Conservation (phyloP, 2,888 invertebrate species). For the Ormyrus rosae region DNA sequence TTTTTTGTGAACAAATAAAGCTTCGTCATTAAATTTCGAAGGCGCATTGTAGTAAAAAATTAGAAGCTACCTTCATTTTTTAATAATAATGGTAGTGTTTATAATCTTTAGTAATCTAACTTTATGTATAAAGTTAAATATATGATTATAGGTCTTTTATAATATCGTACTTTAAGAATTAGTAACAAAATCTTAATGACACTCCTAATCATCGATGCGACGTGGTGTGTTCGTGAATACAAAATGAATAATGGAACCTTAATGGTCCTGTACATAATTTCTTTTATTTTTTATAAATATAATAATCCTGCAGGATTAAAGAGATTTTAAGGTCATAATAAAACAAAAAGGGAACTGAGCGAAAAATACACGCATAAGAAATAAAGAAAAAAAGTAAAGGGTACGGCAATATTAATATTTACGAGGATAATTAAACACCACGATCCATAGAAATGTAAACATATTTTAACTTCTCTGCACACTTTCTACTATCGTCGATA, state of each 20-base stretch:
- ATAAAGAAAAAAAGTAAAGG: slow-evolving; percentile 32
- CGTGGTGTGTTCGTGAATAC: slow-evolving; percentile 26
- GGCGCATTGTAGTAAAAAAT: slow-evolving; percentile 47
- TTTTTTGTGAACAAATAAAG: slow-evolving; percentile 53
- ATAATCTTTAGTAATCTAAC: slow-evolving; percentile 46
- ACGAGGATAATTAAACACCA: slow-evolving; percentile 46
- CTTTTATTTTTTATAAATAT: slow-evolving; percentile 44
- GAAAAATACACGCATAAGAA: slow-evolving; percentile 25
- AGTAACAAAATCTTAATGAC: slow-evolving; percentile 57
- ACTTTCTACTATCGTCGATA: slow-evolving; percentile 46
- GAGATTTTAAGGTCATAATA: slow-evolving; percentile 32
- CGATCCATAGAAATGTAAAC: slow-evolving; percentile 44
- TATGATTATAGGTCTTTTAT: slow-evolving; percentile 32
- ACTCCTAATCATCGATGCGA: slow-evolving; percentile 50
- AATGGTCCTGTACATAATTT: slow-evolving; percentile 50
- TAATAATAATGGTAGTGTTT: slow-evolving; percentile 42
- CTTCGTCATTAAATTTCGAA: slow-evolving; percentile 30
- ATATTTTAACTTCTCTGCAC: slow-evolving; percentile 30
- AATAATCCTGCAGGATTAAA: slow-evolving; percentile 50
- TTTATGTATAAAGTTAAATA: slow-evolving; percentile 48
- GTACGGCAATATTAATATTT: slow-evolving; percentile 35
- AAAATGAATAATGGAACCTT: slow-evolving; percentile 34
- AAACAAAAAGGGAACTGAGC: slow-evolving; percentile 23
- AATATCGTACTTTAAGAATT: slow-evolving; percentile 44
- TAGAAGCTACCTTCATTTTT: slow-evolving; percentile 43